These are phyloP conservation scores for Micrastur ruficollis DNA, from an alignment of 2,797 vertebrate genomes.

Conservation along the genomic window DNA sequence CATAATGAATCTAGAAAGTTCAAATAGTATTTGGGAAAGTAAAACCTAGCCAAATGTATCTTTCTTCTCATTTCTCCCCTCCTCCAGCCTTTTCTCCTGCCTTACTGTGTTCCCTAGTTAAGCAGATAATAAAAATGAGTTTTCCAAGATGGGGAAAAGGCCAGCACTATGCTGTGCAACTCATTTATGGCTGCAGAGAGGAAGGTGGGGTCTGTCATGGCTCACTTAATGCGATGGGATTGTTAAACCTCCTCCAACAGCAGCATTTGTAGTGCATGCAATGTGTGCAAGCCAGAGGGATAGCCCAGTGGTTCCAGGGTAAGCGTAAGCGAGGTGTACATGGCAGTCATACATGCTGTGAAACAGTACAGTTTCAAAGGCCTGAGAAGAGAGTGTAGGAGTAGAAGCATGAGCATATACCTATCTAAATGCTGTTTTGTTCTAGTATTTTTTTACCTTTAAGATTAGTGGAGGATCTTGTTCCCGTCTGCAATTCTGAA, in stretches of 20 bases:
- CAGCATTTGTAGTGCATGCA: neutral
- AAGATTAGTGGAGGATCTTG: neutral
- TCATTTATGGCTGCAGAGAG: neutral
- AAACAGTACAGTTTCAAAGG: neutral
- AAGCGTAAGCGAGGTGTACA: fast-evolving
- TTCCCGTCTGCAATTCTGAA: neutral
- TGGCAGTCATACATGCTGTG: fast-evolving
- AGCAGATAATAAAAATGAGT: neutral
- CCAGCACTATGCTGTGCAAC: neutral
- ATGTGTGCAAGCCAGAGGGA: neutral
- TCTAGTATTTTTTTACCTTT: neutral
- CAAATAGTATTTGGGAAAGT: neutral
- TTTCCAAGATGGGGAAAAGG: neutral
- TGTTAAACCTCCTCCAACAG: neutral
- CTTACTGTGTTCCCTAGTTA: neutral
- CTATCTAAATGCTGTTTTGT: neutral
- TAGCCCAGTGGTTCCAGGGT: neutral
- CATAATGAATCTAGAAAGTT: neutral
- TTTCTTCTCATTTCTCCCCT: neutral
- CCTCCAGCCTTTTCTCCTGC: neutral
- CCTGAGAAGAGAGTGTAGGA: neutral
- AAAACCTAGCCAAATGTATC: neutral
- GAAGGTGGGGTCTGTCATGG: neutral
- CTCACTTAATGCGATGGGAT: neutral
- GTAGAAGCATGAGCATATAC: neutral